Conservation (phyloP, 2,113 vertebrate genomes). For the Chiloscyllium plagiosum region DNA sequence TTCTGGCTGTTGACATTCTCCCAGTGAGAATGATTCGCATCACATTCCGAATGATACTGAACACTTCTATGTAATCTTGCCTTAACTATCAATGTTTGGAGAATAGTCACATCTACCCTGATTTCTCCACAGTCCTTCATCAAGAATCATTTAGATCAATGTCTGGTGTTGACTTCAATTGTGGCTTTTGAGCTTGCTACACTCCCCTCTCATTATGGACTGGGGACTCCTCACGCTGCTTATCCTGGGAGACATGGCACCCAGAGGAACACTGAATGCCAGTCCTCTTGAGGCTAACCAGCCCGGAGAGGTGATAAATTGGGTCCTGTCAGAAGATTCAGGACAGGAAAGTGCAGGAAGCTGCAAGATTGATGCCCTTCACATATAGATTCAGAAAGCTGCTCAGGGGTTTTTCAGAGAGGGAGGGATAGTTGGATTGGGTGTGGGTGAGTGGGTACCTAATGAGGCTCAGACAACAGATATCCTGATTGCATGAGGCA, state of each 20-base stretch:
- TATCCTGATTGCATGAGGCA: background rate
- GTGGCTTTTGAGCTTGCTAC: background rate
- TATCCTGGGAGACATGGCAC: background rate
- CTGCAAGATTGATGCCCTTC: background rate
- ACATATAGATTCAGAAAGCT: background rate
- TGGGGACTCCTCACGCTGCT: background rate
- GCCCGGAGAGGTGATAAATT: background rate
- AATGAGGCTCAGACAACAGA: background rate
- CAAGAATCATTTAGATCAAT: background rate
- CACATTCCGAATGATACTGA: background rate
- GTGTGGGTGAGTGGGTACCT: background rate
- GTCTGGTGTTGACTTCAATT: no score
- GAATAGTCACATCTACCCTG: background rate
- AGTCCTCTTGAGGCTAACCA: background rate
- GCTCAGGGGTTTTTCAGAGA: background rate
- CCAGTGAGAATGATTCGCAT: background rate
- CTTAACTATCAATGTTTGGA: background rate
- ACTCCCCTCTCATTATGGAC: background rate
- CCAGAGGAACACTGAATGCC: background rate
- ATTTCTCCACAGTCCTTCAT: background rate
- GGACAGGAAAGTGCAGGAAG: background rate
- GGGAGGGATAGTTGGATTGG: background rate
- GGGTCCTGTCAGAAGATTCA: background rate
- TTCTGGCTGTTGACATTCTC: background rate
- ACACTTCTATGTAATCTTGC: background rate